These are phyloP conservation scores for Zeugodacus cucurbitae DNA, from an alignment of 1,140 invertebrate species.

Conservation along the genomic window DNA sequence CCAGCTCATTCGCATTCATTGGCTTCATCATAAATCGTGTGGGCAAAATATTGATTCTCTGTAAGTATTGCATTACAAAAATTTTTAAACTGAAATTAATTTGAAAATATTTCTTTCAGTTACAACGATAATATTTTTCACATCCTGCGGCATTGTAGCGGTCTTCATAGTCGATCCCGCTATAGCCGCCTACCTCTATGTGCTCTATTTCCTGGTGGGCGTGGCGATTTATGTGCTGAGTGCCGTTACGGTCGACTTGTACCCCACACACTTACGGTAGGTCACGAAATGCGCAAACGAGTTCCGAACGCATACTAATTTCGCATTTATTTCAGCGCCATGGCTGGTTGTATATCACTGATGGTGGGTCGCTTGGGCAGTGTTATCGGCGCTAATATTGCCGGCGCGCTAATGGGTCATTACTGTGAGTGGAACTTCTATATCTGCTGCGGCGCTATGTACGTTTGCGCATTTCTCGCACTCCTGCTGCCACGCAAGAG, in stretches of 20 bases:
- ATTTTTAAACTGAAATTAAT: background rate
- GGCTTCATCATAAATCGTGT: slow-evolving; percentile 45
- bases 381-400: slow-evolving; percentile 49
- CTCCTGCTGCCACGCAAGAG: slow-evolving; percentile 41
- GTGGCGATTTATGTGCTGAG: slow-evolving; percentile 52
- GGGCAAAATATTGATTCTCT: slow-evolving; percentile 45
- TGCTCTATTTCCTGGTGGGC: slow-evolving; percentile 49
- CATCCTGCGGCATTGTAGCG: slow-evolving; percentile 43
- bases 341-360: slow-evolving; percentile 57
- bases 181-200: slow-evolving; percentile 46
- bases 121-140: slow-evolving; percentile 38
- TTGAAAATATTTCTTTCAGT: slow-evolving; percentile 36
- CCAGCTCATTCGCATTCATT: slow-evolving; percentile 45
- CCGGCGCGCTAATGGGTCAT: slow-evolving; percentile 43
- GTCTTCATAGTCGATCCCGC: slow-evolving; percentile 43
- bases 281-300: background rate
- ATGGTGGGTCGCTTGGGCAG: slow-evolving; percentile 53
- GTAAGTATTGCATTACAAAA: slow-evolving; percentile 28
- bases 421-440: slow-evolving; percentile 46
- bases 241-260: slow-evolving; percentile 56
- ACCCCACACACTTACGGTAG: slow-evolving; percentile 56
- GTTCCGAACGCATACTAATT: background rate
- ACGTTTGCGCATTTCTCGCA: slow-evolving; percentile 38
- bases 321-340: slow-evolving; percentile 44
- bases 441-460: slow-evolving; percentile 41